Conservation (phyloP, 1,140 invertebrate species). For the Bombus soroeensis region DNA sequence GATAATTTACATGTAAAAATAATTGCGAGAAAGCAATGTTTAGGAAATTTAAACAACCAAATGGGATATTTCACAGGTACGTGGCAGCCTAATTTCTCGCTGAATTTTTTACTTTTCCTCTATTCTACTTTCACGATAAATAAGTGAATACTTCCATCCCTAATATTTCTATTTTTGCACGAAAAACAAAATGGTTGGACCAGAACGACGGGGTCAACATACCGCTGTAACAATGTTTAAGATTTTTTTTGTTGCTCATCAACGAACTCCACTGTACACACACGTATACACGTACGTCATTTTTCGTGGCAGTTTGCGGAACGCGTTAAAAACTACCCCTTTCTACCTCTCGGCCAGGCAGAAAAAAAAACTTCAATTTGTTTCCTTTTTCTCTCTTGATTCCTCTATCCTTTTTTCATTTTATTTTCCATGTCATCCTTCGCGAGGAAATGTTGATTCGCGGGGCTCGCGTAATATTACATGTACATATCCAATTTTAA, state of each 20-base stretch:
- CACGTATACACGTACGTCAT: neutral
- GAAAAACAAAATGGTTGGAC: neutral
- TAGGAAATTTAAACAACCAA: neutral
- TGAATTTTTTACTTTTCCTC: neutral
- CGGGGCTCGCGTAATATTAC: neutral
- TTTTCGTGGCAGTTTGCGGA: neutral
- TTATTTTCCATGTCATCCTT: conserved; percentile 9
- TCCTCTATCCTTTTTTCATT: neutral
- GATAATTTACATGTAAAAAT: too few relatives aligned
- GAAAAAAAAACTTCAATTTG: conserved; percentile 7
- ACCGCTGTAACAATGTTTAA: neutral
- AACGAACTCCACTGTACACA: neutral
- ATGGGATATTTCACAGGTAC: neutral
- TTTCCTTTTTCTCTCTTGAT: neutral
- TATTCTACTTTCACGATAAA: neutral
- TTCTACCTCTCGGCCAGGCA: neutral
- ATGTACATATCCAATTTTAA: neutral
- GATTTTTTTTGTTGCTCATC: neutral
- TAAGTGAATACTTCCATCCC: neutral
- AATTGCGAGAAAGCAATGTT: neutral
- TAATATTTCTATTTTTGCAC: too few relatives aligned
- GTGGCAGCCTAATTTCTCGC: neutral
- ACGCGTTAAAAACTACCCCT: conserved; percentile 14
- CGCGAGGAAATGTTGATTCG: neutral
- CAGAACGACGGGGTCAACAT: neutral